phyloP scores from a whole-genome alignment of 1,140 invertebrate genomes.

The Polyergus mexicanus region DNA sequence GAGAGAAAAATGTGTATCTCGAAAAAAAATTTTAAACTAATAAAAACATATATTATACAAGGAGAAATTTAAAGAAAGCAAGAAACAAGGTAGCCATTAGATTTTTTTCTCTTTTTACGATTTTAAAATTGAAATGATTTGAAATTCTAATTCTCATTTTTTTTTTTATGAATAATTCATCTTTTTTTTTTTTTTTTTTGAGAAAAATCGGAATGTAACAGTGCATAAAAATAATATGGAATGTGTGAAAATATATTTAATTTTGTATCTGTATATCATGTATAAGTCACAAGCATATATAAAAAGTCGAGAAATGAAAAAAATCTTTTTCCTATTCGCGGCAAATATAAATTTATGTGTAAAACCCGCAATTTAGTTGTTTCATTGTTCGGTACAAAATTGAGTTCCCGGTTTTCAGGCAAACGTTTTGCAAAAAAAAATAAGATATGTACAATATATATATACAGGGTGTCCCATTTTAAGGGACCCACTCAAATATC shows the following conservation, averaged over 20 bases:
- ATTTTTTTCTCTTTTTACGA: background rate
- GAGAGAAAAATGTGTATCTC: background rate
- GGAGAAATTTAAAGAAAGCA: background rate
- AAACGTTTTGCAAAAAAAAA: background rate
- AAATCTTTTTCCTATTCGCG: background rate
- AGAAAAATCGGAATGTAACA: background rate
- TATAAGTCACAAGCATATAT: background rate
- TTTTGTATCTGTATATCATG: background rate
- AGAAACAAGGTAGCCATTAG: background rate
- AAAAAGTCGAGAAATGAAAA: background rate
- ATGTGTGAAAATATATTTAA: background rate
- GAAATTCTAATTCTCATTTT: background rate
- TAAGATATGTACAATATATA: background rate
- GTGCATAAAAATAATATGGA: background rate
- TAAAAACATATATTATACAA: background rate
- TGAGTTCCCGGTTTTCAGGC: conserved; percentile 15
- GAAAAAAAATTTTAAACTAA: background rate
- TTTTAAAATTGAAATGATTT: background rate
- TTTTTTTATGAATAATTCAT: background rate
- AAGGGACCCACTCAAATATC: too few species aligned
- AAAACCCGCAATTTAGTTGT: conserved; percentile 9
- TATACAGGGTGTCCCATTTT: too few species aligned
- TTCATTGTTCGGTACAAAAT: background rate
- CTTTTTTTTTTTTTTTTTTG: background rate
- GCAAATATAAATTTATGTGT: background rate